Evolutionary conservation across 2,888 invertebrate genomes (phyloP).

Genomic region (Rambutsinella grinnellia): DNA sequence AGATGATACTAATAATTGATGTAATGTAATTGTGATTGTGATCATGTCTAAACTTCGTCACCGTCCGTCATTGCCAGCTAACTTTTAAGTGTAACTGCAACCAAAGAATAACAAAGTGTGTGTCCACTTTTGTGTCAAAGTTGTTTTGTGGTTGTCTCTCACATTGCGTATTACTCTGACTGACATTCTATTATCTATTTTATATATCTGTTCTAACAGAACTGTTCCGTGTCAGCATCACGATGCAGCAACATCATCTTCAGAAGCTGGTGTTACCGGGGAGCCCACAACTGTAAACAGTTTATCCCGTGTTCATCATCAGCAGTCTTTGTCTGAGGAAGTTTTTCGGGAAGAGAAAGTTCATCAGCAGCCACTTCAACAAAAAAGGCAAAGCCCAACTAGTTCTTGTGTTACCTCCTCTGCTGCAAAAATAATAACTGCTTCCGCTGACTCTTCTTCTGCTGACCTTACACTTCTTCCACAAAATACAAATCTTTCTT

Average conservation of each 20-base stretch:
- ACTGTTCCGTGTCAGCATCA: conserved; percentile 30
- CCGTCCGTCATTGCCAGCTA: too few species aligned
- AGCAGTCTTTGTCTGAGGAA: conserved; percentile 3
- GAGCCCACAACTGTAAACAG: conserved; percentile 14
- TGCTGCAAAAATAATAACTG: conserved; percentile 25
- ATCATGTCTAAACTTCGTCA: too few species aligned
- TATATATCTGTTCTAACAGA: conserved; percentile 28
- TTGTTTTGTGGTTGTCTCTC: too few species aligned
- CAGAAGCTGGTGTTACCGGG: conserved; percentile 12
- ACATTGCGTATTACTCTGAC: too few species aligned
- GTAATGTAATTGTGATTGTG: too few species aligned
- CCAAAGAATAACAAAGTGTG: too few species aligned
- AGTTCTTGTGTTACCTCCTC: conserved; percentile 50
- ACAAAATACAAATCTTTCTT: conserved; percentile 35
- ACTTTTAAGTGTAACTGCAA: neutral
- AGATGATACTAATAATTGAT: too few species aligned
- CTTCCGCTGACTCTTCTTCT: conserved; percentile 27
- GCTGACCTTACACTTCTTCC: conserved; percentile 25
- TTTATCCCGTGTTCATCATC: conserved; percentile 25
- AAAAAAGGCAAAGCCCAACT: conserved; percentile 47
- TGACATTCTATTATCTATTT: conserved; percentile 11
- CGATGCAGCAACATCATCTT: neutral
- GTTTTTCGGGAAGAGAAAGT: conserved; percentile 12
- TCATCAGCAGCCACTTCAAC: conserved; percentile 14
- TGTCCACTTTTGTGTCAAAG: neutral